phyloP scores from a whole-genome alignment of 2,888 invertebrate species.

The Pycnomerus fuliginosus region DNA sequence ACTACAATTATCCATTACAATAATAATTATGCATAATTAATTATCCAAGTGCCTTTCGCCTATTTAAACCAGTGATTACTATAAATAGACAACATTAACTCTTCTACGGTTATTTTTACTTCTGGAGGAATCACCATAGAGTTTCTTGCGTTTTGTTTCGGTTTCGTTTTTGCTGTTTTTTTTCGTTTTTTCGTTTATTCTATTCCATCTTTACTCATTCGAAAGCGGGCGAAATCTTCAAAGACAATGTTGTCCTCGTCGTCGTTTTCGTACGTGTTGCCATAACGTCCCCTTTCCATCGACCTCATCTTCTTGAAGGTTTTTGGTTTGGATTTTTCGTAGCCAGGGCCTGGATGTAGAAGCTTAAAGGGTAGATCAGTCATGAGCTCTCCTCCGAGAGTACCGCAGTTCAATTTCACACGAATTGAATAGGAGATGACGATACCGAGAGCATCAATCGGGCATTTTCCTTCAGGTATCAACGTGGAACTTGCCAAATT shows the following conservation, averaged over 20 bases:
- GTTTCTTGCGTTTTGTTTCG: constrained; percentile 17
- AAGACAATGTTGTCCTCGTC: constrained; percentile 96
- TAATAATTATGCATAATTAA: constrained; percentile 1
- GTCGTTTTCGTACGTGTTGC: constrained; percentile 75
- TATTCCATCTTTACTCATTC: constrained; percentile 73
- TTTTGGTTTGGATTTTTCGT: constrained; percentile 73
- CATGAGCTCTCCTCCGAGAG: constrained; percentile 82
- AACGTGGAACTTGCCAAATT: constrained; percentile 88
- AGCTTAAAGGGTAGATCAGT: constrained; percentile 91
- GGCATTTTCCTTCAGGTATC: constrained; percentile 76
- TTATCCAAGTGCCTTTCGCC: neutral
- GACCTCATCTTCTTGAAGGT: constrained; percentile 84
- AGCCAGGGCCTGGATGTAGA: constrained; percentile 81
- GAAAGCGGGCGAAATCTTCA: constrained; percentile 94
- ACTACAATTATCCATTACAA: neutral
- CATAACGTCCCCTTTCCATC: constrained; percentile 77
- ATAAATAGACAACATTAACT: too few relatives aligned
- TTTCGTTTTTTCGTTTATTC: constrained; percentile 56
- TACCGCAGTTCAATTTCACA: constrained; percentile 86
- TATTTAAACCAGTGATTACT: constrained; percentile 1
- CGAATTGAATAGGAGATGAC: constrained; percentile 87
- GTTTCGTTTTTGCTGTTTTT: constrained; percentile 21
- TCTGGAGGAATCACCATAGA: constrained; percentile 18
- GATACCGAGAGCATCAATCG: constrained; percentile 86
- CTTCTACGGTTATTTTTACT: too few relatives aligned